Evolutionary conservation across 2,888 invertebrate genomes (phyloP).

Genomic region (Tillus elongatus): DNA sequence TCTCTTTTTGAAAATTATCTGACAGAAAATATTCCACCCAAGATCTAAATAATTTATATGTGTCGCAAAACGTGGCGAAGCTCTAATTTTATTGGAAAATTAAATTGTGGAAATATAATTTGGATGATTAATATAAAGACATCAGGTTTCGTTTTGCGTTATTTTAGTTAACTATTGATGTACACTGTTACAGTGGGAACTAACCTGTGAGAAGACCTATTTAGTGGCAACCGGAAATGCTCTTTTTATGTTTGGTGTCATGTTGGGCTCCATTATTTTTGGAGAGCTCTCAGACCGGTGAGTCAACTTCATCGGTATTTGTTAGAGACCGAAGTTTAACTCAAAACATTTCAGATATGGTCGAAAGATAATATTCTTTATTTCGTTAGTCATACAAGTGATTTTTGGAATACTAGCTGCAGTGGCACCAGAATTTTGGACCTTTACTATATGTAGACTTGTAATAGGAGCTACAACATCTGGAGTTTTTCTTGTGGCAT

Average conservation of each 20-base stretch:
- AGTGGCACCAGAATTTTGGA: constrained; percentile 57
- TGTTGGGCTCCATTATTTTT: constrained; percentile 62
- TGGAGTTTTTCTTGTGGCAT: constrained; percentile 68
- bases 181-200: constrained; percentile 50
- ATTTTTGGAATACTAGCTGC: constrained; percentile 58
- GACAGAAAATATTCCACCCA: too few relatives aligned
- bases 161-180: constrained; percentile 10
- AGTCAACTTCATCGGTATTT: constrained; percentile 8
- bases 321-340: too few relatives aligned
- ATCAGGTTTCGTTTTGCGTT: too few relatives aligned
- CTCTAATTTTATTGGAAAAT: too few relatives aligned
- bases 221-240: constrained; percentile 57
- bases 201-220: constrained; percentile 57
- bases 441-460: constrained; percentile 55
- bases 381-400: constrained; percentile 60
- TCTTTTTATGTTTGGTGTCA: constrained; percentile 62
- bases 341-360: constrained; percentile 58
- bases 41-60: too few relatives aligned
- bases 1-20: too few relatives aligned
- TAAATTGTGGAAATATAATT: too few relatives aligned
- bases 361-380: constrained; percentile 61
- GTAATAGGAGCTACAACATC: constrained; percentile 66
- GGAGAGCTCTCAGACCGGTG: constrained; percentile 61
- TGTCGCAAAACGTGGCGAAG: too few relatives aligned
- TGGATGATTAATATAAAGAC: too few relatives aligned